Evolutionary conservation across 2,797 vertebrate genomes (phyloP).

Genomic region (Gallinago stenura): DNA sequence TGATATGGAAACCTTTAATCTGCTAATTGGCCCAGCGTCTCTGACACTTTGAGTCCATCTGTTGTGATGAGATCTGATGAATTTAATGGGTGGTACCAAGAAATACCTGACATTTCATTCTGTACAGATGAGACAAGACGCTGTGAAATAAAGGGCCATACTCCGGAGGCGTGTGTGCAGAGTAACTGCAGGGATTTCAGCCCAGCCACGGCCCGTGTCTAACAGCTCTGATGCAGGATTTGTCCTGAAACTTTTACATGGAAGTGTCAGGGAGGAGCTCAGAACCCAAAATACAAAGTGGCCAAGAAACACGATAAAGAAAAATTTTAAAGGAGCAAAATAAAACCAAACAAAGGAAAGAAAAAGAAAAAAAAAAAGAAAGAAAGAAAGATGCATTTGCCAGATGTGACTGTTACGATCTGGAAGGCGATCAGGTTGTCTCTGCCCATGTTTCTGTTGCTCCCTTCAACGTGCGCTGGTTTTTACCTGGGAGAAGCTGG

Average conservation of each 20-base stretch:
- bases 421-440: not conserved
- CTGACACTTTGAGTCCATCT: not conserved
- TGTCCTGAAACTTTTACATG: not conserved
- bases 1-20: not conserved
- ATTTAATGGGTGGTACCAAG: not conserved
- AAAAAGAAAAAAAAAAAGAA: too few relatives aligned
- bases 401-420: not conserved
- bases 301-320: not conserved
- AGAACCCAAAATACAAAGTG: not conserved
- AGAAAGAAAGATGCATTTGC: not conserved
- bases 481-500: not conserved
- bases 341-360: not conserved
- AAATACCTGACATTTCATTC: not conserved
- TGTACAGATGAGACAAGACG: not conserved
- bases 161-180: not conserved
- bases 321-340: not conserved
- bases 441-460: not conserved
- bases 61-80: not conserved
- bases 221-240: not conserved
- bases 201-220: not conserved
- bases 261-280: not conserved
- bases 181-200: not conserved
- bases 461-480: fast-evolving
- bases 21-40: not conserved
- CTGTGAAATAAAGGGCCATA: not conserved